Base-by-base conservation (phyloP, 2,797 vertebrate species). In the Pseudopleuronectes americanus region DNA sequence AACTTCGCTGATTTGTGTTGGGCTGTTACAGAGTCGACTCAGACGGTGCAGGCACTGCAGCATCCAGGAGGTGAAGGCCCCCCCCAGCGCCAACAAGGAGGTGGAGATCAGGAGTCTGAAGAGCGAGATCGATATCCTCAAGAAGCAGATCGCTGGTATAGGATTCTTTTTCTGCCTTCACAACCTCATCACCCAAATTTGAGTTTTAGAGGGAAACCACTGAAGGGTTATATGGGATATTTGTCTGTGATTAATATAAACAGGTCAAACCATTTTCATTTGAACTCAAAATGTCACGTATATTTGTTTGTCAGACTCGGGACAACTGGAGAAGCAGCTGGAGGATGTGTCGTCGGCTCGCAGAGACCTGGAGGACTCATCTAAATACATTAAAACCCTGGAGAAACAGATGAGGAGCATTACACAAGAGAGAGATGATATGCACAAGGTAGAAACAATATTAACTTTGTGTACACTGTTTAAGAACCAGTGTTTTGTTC, bases 21-120 rank as follows among this genome's bases (percentile, higher is more conserved):
- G 54, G 33, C 41, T 21, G 33, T 41, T 71, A 16, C 89, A 99
- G 97, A 99, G 80, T 96, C 97, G 24, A 98, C 97, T 1, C 96
- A 98, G 91, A 96, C 98, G 0, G 96, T 99, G 28, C 98, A 99
- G 90, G 96, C 95, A 17, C 88, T 98, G 41, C 97, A 99, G 78
- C 95, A 98, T 86, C 94, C 96, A 16, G 90, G 95, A 36, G 94
- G 94, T 1, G 97, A 97, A 66, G 94, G 94, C 4, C 95, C 96
- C 8, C 8, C 66, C 93, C 77, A 93, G 85, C 71, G 79, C 92
- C 56, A 99, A 92, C 94, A 98, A 95, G 92, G 98, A 99, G 90
- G 91, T 95, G 85, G 98, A 99, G 95, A 98, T 99, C 83, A 94
- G 95, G 90, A 95, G 92, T 79, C 94, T 99, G 79, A 98, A 97